Evolutionary conservation across 2,797 vertebrate species (phyloP).

Genomic region (Sebastes goodei): DNA sequence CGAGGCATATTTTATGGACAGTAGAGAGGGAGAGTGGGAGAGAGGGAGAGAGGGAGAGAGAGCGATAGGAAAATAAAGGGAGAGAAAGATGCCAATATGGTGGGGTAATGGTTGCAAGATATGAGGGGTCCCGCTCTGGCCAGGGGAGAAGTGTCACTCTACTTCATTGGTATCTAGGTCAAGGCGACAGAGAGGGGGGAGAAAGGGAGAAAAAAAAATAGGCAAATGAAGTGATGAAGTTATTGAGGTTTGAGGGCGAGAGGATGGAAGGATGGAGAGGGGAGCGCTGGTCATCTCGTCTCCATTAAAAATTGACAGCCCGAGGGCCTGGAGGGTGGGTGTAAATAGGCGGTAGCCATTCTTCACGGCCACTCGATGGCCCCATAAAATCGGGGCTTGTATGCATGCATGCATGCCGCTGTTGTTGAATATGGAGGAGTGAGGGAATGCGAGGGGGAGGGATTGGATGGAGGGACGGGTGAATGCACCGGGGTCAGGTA

Average conservation of each 20-base stretch:
- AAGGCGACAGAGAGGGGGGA: slow-evolving; percentile 67
- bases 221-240: slow-evolving; percentile 81
- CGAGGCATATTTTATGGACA: slow-evolving; percentile 89
- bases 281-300: slow-evolving; percentile 71
- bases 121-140: slow-evolving; percentile 76
- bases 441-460: slow-evolving; percentile 54
- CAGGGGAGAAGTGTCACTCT: slow-evolving; percentile 84
- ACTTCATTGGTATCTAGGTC: slow-evolving; percentile 86
- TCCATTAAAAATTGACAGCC: slow-evolving; percentile 72
- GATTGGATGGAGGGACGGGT: slow-evolving; percentile 60
- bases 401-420: slow-evolving; percentile 64
- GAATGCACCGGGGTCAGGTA: slow-evolving; percentile 70
- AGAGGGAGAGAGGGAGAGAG: not conserved
- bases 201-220: slow-evolving; percentile 53
- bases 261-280: slow-evolving; percentile 43
- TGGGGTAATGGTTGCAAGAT: slow-evolving; percentile 45
- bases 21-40: slow-evolving; percentile 41
- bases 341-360: slow-evolving; percentile 63
- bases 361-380: slow-evolving; percentile 64
- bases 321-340: slow-evolving; percentile 40
- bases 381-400: slow-evolving; percentile 58
- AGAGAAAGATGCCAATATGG: slow-evolving; percentile 66
- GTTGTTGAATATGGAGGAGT: slow-evolving; percentile 74
- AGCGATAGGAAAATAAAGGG: slow-evolving; percentile 73
- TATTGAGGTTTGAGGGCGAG: slow-evolving; percentile 62